These are phyloP conservation scores for Byasa hedistus DNA, from an alignment of 2,888 invertebrate species.

Conservation along the genomic window DNA sequence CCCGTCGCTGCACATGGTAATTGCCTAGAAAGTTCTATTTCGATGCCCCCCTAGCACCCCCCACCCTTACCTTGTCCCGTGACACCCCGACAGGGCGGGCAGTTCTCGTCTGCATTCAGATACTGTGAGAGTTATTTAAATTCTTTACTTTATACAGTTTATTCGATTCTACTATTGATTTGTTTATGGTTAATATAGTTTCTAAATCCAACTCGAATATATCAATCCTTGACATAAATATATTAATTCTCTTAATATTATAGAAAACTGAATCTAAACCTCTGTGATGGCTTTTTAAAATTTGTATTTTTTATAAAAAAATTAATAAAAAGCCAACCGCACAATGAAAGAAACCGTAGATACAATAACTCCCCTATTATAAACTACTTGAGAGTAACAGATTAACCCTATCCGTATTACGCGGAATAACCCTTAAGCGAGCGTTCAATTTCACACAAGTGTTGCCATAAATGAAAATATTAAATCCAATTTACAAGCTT, in stretches of 20 bases:
- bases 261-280: neutral
- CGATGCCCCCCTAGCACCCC: conserved; percentile 38
- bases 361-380: conserved; percentile 40
- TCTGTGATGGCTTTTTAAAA: neutral
- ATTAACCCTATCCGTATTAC: conserved; percentile 61
- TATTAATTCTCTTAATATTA: too few relatives aligned
- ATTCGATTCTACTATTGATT: conserved; percentile 1
- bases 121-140: conserved; percentile 42
- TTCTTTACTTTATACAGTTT: conserved; percentile 5
- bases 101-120: conserved; percentile 49
- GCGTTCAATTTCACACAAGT: conserved; percentile 78
- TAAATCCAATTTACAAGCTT: conserved; percentile 76
- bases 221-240: too few relatives aligned
- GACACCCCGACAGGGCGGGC: conserved; percentile 26
- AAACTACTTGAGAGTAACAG: conserved; percentile 50
- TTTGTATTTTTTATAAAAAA: neutral
- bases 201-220: too few relatives aligned
- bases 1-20: conserved; percentile 59
- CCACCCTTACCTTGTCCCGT: conserved; percentile 34
- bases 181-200: neutral
- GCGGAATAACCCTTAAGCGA: conserved; percentile 61
- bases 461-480: conserved; percentile 75
- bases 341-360: conserved; percentile 23
- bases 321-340: conserved; percentile 6
- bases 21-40: conserved; percentile 71